phyloP scores from a whole-genome alignment of 2,113 vertebrate species.

The Corynorhinus townsendii region DNA sequence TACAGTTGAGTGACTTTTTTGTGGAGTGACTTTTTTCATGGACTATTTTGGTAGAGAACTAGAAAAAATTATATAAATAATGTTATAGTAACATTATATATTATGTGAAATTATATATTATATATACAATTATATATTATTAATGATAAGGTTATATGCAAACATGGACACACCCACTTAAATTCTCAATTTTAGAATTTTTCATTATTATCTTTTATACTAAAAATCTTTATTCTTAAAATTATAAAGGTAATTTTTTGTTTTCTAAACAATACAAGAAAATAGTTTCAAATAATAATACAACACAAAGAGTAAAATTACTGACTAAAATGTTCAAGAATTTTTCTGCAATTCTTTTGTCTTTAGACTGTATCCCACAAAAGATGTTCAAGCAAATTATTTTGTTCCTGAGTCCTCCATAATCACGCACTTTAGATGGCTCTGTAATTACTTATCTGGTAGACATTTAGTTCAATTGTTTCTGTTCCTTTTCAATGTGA shows the following conservation, averaged over 20 bases:
- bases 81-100: not conserved
- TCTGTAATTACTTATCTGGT: not conserved
- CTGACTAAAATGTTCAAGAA: not conserved
- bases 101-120: not conserved
- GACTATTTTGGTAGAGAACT: not conserved
- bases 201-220: not conserved
- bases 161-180: not conserved
- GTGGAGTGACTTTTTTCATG: not conserved
- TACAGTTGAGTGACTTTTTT: not conserved
- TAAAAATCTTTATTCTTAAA: not conserved
- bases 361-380: not conserved
- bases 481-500: not conserved
- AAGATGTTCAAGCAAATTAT: not conserved
- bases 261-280: not conserved
- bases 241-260: not conserved
- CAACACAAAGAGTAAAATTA: not conserved
- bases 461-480: not conserved
- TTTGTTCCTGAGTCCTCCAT: not conserved
- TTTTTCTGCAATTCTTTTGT: not conserved
- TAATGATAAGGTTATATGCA: not conserved
- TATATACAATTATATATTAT: not conserved
- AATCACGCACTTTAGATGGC: not conserved
- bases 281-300: not conserved
- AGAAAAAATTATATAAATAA: not conserved
- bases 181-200: not conserved